These are phyloP conservation scores for Pogonophryne albipinna DNA, from an alignment of 2,797 vertebrate genomes.

Conservation along the genomic window DNA sequence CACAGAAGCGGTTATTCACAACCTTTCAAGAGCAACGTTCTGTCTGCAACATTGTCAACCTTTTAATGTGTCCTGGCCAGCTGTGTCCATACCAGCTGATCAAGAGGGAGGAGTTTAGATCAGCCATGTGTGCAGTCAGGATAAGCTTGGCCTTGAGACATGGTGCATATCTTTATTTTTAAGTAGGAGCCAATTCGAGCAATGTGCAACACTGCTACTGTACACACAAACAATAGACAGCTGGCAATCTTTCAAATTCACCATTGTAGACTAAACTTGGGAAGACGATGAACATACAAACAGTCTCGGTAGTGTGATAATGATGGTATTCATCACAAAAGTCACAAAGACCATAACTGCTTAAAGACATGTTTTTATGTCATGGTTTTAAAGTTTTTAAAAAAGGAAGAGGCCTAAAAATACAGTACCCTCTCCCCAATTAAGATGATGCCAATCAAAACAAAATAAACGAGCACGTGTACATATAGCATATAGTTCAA, in stretches of 20 bases:
- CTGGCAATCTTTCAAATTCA: background rate
- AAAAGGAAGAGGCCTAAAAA: background rate
- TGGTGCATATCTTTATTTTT: slow-evolving; percentile 5
- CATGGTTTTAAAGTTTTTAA: background rate
- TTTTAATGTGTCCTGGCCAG: background rate
- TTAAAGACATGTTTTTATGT: background rate
- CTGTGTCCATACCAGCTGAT: slow-evolving; percentile 21
- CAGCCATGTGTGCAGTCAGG: slow-evolving; percentile 54
- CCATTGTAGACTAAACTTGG: background rate
- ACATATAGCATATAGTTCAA: background rate
- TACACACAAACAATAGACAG: background rate
- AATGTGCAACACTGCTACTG: background rate
- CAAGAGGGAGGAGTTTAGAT: slow-evolving; percentile 63
- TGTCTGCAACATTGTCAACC: slow-evolving; percentile 7
- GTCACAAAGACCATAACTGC: background rate
- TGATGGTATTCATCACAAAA: background rate
- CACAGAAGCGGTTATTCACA: slow-evolving; percentile 32
- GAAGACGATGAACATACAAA: background rate
- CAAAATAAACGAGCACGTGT: background rate
- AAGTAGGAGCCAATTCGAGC: background rate
- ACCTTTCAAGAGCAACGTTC: background rate
- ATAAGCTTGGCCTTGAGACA: slow-evolving; percentile 60
- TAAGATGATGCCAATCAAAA: background rate
- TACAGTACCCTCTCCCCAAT: background rate
- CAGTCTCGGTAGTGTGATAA: background rate